Evolutionary conservation across 1,140 invertebrate genomes (phyloP), one percentile per base, ranked within the genome.

Genomic region (Ctenoplectra terminalis): DNA sequence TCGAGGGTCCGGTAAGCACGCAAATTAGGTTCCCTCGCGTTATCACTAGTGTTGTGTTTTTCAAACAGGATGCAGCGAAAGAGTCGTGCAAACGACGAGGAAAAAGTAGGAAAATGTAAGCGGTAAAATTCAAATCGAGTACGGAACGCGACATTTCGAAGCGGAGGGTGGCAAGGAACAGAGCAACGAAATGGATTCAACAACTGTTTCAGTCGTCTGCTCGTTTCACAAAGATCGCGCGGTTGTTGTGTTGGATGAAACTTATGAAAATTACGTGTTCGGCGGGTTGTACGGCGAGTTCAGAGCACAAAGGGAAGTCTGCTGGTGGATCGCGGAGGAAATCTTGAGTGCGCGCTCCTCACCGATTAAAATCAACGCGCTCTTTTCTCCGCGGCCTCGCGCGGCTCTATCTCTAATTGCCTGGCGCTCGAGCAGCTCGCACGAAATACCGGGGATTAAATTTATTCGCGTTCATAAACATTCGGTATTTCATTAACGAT

Each of bases 181-280:
- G 52, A 15, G 31, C 15, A 34, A 60, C 23, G 11, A 15, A 1
- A 17, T 13, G 26, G 5, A 29, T 58, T 29, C 26, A 58, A 29
- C 2, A 13, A 9, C 29, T 58, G 54, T 29, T 58, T 29, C 13
- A 9, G 40, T 11, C 17, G 29, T 13, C 1, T 58, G 29, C 26
- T 1, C 26, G 13, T 15, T 58, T 58, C 56, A 6, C 26, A 8
- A 6, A 2, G 11, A 63, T 40, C 34, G 61, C 23, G 23, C 6
- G n/a, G 13, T 90, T 90, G 90, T 91, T 90, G 88, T 91, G 87
- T 90, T 77, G 70, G 77, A 69, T 84, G 88, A 84, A 89, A 91
- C 87, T 92, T 91, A 91, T 91, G 89, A 90, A 91, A 92, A 90
- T 91, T 88, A 90, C 85, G 85, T 86, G 87, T 85, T 82, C 83